These are phyloP conservation scores for Meliscaeva auricollis DNA, from an alignment of 2,888 invertebrate species.

Conservation along the genomic window DNA sequence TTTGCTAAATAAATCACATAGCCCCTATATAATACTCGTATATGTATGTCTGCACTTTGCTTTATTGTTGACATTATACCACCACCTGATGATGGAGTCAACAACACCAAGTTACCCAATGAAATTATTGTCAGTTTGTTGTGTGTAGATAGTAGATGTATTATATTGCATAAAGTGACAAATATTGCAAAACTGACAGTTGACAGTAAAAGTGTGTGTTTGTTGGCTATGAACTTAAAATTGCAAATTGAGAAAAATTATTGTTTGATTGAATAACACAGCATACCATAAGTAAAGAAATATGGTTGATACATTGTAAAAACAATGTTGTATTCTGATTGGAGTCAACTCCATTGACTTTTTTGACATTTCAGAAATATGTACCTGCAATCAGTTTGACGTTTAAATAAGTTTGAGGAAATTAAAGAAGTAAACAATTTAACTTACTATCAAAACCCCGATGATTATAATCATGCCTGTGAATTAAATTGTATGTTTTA, in stretches of 20 bases:
- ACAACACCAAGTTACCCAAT: slow-evolving; percentile 37
- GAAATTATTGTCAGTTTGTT: slow-evolving; percentile 24
- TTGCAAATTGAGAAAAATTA: slow-evolving; percentile 8
- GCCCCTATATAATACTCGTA: not conserved
- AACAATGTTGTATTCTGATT: not conserved
- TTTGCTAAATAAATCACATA: slow-evolving; percentile 25
- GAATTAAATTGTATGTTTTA: too few relatives aligned
- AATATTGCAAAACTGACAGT: slow-evolving; percentile 37
- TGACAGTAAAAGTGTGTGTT: slow-evolving; percentile 13
- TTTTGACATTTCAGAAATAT: too few relatives aligned
- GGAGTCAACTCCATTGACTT: too few relatives aligned
- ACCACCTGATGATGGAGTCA: slow-evolving; percentile 14
- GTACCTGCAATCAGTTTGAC: too few relatives aligned
- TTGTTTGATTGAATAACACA: slow-evolving; percentile 3
- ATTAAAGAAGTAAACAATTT: too few relatives aligned
- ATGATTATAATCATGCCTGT: too few relatives aligned
- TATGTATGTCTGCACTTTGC: not conserved
- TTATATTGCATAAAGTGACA: slow-evolving; percentile 38
- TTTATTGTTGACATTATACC: slow-evolving; percentile 38
- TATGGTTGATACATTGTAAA: not conserved
- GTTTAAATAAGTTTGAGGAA: too few relatives aligned
- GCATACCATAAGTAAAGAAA: not conserved
- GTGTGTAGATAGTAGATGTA: not conserved
- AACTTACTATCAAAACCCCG: too few relatives aligned
- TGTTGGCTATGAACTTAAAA: slow-evolving; percentile 15